These are phyloP conservation scores for Drosophila neotestacea DNA, from an alignment of 2,888 invertebrate species.

Conservation along the genomic window DNA sequence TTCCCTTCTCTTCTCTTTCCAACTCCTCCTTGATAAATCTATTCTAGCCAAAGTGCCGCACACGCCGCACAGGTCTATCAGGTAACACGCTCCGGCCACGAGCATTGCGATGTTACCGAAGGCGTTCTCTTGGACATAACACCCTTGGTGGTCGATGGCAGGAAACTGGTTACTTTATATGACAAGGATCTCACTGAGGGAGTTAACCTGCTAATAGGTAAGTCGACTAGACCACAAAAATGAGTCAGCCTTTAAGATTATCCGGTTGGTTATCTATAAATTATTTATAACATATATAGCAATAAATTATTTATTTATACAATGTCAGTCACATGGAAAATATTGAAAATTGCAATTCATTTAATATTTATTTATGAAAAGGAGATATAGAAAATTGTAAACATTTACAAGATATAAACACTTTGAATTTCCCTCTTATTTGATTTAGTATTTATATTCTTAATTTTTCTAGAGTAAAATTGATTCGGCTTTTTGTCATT, in stretches of 20 bases:
- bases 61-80: constrained; percentile 89
- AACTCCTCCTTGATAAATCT: background rate
- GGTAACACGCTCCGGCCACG: constrained; percentile 90
- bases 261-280: too few relatives aligned
- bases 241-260: background rate
- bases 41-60: constrained; percentile 82
- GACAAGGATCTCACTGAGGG: constrained; percentile 91
- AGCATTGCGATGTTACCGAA: constrained; percentile 90
- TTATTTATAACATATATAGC: background rate
- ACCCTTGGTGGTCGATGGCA: constrained; percentile 88
- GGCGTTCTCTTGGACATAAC: constrained; percentile 90
- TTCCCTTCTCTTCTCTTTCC: background rate
- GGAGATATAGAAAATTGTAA: background rate
- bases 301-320: too few relatives aligned
- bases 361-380: background rate
- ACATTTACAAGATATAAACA: background rate
- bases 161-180: constrained; percentile 89
- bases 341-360: too few relatives aligned
- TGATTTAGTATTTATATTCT: background rate
- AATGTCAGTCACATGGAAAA: background rate
- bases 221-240: constrained; percentile 70
- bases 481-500: constrained; percentile 9
- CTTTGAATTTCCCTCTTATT: too few relatives aligned
- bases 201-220: constrained; percentile 90
- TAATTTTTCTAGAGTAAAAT: background rate